Conservation (phyloP, 2,113 vertebrate species). For the Tonatia bakeri region DNA sequence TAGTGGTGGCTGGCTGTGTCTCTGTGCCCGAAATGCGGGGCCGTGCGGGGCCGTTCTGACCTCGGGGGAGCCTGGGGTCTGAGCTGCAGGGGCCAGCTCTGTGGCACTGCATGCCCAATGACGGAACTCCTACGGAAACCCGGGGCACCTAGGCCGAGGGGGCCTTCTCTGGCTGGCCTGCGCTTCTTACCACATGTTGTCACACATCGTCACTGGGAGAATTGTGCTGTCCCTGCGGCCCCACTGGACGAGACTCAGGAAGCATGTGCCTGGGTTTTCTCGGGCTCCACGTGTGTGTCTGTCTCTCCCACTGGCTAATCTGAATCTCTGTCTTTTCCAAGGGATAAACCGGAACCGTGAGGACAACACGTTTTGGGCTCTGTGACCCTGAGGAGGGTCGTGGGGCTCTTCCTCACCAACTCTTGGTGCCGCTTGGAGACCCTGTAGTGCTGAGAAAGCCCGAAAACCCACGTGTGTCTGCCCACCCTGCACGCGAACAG, state of each 20-base stretch:
- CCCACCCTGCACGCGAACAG: no score
- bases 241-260: not conserved
- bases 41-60: not conserved
- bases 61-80: not conserved
- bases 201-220: no score
- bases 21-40: not conserved
- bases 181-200: rapidly evolving
- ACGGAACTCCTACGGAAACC: rapidly evolving
- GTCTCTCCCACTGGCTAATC: not conserved
- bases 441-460: not conserved
- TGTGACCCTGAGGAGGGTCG: rapidly evolving
- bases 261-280: rapidly evolving
- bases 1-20: not conserved
- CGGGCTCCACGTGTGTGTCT: rapidly evolving
- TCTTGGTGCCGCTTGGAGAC: not conserved
- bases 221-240: rapidly evolving
- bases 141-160: rapidly evolving
- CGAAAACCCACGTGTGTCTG: rapidly evolving
- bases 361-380: not conserved
- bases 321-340: not conserved
- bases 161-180: not conserved
- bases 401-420: not conserved
- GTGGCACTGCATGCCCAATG: rapidly evolving
- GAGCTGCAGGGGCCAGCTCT: no score
- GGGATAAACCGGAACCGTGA: not conserved